Percentiles rank a stretch among this genome's conserved stretches.
Evolutionary conservation across 2,888 invertebrate genomes (phyloP).

Genomic region (Diabrotica balteata): DNA sequence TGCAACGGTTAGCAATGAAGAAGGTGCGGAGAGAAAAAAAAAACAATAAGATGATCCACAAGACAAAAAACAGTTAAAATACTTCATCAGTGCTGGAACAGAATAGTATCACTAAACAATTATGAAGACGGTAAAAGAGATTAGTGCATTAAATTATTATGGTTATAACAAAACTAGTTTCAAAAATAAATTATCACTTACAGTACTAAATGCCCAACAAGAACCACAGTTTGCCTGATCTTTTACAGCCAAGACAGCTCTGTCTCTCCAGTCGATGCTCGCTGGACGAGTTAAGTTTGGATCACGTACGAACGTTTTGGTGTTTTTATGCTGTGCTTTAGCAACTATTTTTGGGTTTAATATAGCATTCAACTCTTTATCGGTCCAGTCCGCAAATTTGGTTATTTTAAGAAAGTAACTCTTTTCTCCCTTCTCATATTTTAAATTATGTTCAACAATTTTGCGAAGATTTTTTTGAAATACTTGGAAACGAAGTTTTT

Average conservation of each 20-base stretch:
- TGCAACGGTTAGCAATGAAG: too few species aligned
- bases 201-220: slow-evolving; percentile 3
- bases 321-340: neutral
- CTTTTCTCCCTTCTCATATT: slow-evolving; percentile 15
- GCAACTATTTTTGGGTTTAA: neutral
- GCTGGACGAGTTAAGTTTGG: neutral
- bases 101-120: too few species aligned
- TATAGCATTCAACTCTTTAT: neutral
- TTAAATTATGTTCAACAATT: slow-evolving; percentile 17
- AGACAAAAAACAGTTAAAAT: too few species aligned
- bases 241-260: neutral
- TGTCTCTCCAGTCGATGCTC: neutral
- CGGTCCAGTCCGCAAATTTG: slow-evolving; percentile 14
- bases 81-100: too few species aligned
- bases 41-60: too few species aligned
- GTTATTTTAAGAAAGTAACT: slow-evolving; percentile 9
- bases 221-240: neutral
- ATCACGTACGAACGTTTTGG: neutral
- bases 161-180: neutral
- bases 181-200: neutral
- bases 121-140: neutral
- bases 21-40: too few species aligned
- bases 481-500: slow-evolving; percentile 17
- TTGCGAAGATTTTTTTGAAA: slow-evolving; percentile 19
- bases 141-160: neutral